These are phyloP conservation scores for Toxonevra muliebris DNA, from an alignment of 2,888 invertebrate species.

Conservation along the genomic window DNA sequence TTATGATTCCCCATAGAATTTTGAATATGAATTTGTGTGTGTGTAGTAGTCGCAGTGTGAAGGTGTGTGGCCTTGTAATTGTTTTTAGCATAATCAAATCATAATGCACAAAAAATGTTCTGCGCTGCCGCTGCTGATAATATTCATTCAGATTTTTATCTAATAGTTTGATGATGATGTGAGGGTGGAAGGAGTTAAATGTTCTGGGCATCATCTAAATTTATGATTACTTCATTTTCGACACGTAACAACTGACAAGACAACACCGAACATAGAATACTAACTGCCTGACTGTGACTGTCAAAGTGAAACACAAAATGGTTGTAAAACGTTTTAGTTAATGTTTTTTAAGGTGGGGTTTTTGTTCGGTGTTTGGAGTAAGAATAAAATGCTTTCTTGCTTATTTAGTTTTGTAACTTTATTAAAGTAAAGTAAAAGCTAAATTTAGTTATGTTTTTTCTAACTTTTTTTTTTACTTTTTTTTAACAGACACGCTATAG, in stretches of 20 bases:
- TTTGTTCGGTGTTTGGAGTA: slow-evolving; percentile 30
- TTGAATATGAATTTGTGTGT: neutral
- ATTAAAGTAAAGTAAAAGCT: slow-evolving; percentile 10
- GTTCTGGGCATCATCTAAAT: too few species aligned
- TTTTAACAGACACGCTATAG: too few species aligned
- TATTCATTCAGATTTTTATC: neutral
- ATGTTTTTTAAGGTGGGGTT: slow-evolving; percentile 30
- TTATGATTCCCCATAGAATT: slow-evolving; percentile 52
- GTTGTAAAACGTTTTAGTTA: slow-evolving; percentile 34
- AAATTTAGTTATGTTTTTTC: too few species aligned
- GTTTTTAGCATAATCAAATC: slow-evolving; percentile 44
- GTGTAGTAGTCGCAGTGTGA: neutral
- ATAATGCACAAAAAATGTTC: slow-evolving; percentile 41
- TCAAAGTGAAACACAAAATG: slow-evolving; percentile 20
- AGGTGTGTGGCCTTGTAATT: slow-evolving; percentile 33
- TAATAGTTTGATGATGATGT: too few species aligned
- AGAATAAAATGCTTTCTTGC: too few species aligned
- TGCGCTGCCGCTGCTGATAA: slow-evolving; percentile 17
- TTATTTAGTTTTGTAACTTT: slow-evolving; percentile 18
- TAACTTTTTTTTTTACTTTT: too few species aligned
- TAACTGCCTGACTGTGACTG: neutral
- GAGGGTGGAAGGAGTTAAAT: too few species aligned
- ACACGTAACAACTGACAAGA: slow-evolving; percentile 9
- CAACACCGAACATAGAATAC: neutral
- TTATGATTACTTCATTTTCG: slow-evolving; percentile 4